Conservation (phyloP, 1,140 invertebrate genomes). For the Melipona quadrifasciata region DNA sequence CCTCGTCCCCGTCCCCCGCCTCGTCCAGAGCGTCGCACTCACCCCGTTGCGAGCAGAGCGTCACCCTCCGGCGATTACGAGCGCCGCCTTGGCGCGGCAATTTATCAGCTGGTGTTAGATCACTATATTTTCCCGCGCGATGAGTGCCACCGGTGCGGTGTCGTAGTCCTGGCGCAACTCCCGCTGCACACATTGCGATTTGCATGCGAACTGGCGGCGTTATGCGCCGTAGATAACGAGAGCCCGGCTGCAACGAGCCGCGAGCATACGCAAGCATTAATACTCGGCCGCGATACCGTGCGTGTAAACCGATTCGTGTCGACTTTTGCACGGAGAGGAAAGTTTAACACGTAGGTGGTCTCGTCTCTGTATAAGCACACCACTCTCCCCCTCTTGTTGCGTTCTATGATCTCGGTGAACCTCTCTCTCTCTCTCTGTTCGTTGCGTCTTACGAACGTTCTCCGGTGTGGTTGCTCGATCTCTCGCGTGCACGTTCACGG, state of each 20-base stretch:
- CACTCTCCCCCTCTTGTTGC: not conserved
- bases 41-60: too few species aligned
- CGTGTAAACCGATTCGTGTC: conserved; percentile 69
- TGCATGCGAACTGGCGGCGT: conserved; percentile 65
- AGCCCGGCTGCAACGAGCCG: conserved; percentile 53
- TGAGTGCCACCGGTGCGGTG: conserved; percentile 42
- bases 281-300: conserved; percentile 55
- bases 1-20: not conserved
- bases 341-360: conserved; percentile 61
- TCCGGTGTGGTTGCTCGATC: too few species aligned
- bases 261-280: conserved; percentile 65
- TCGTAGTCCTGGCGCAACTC: conserved; percentile 43
- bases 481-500: conserved; percentile 43
- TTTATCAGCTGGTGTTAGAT: conserved; percentile 60
- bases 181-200: conserved; percentile 58
- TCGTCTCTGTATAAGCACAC: conserved; percentile 8
- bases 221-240: conserved; percentile 65
- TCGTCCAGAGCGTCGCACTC: not conserved
- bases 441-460: not conserved
- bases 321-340: conserved; percentile 66
- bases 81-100: conserved; percentile 55
- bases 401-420: too few species aligned
- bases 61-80: conserved; percentile 48
- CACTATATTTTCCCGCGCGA: conserved; percentile 60
- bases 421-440: not conserved